Conservation (phyloP, 2,113 vertebrate genomes). For the Brachyhypopomus occidentalis region DNA sequence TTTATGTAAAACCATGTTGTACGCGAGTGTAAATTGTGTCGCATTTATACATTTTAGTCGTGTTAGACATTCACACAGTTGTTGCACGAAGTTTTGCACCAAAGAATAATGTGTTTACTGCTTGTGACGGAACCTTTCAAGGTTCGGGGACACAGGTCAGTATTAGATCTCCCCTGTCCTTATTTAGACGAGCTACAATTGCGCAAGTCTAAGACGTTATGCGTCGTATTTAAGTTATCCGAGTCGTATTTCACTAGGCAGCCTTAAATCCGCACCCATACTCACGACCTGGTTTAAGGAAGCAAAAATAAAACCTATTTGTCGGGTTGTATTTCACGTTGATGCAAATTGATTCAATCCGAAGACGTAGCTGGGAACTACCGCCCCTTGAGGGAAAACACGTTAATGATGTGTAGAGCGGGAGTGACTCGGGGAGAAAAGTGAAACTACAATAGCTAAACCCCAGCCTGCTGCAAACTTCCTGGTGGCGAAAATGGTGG, state of each 20-base stretch:
- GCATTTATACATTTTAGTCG: too few relatives aligned
- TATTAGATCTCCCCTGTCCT: neutral
- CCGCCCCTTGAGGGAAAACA: too few relatives aligned
- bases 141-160: neutral
- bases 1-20: too few relatives aligned
- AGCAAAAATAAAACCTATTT: neutral
- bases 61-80: too few relatives aligned
- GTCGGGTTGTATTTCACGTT: neutral
- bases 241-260: slow-evolving; percentile 30
- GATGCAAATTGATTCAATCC: too few relatives aligned
- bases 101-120: neutral
- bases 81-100: neutral
- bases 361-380: too few relatives aligned
- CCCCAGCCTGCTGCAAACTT: slow-evolving; percentile 37
- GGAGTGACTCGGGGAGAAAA: neutral
- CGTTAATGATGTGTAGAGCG: too few relatives aligned
- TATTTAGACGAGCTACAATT: slow-evolving; percentile 5
- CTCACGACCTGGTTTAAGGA: neutral
- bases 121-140: neutral
- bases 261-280: slow-evolving; percentile 26
- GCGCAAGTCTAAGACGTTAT: slow-evolving; percentile 19
- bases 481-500: slow-evolving; percentile 32
- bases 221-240: neutral
- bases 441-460: slow-evolving; percentile 44
- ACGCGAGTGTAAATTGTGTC: too few relatives aligned